A percentile compares a stretch with the other conserved stretches of the same genome.
Evolutionary conservation across 2,797 vertebrate species (phyloP).

Genomic region (Propithecus deckenii): DNA sequence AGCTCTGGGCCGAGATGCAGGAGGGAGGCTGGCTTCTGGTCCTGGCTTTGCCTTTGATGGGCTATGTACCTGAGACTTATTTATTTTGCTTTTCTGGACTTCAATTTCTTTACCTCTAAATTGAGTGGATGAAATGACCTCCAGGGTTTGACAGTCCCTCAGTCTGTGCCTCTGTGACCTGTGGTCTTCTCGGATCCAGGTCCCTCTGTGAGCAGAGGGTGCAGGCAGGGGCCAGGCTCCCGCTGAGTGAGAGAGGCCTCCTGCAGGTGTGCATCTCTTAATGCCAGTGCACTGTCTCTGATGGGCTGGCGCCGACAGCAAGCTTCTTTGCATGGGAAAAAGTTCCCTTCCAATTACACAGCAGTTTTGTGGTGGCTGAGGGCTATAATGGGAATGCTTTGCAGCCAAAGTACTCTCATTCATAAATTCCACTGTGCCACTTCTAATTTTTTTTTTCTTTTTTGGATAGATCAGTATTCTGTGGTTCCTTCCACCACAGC

Average conservation of each 20-base stretch:
- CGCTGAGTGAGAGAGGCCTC: conserved; percentile 67
- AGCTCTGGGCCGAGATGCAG: background rate
- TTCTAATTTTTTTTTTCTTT: conserved; percentile 85
- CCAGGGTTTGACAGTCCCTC: background rate
- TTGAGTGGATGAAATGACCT: background rate
- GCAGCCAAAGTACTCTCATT: conserved; percentile 86
- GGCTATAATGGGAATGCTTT: conserved; percentile 86
- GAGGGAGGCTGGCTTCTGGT: background rate
- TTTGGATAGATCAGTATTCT: conserved; percentile 90
- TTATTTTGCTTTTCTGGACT: background rate
- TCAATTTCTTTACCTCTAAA: conserved; percentile 4
- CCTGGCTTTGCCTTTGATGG: background rate
- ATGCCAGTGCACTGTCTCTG: conserved; percentile 74
- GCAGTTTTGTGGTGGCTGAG: conserved; percentile 86
- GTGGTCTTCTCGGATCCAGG: background rate
- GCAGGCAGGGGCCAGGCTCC: conserved; percentile 14
- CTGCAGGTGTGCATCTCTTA: conserved; percentile 76
- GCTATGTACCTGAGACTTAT: background rate
- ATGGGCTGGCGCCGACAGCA: conserved; percentile 75
- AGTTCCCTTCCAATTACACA: conserved; percentile 86
- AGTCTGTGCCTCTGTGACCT: background rate
- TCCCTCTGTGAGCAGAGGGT: conserved; percentile 75
- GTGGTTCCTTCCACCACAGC: conserved; percentile 87
- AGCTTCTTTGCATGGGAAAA: conserved; percentile 84
- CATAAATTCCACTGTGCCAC: conserved; percentile 86